phyloP scores from a whole-genome alignment of 1,140 invertebrate species.

The Notospermus geniculatus region DNA sequence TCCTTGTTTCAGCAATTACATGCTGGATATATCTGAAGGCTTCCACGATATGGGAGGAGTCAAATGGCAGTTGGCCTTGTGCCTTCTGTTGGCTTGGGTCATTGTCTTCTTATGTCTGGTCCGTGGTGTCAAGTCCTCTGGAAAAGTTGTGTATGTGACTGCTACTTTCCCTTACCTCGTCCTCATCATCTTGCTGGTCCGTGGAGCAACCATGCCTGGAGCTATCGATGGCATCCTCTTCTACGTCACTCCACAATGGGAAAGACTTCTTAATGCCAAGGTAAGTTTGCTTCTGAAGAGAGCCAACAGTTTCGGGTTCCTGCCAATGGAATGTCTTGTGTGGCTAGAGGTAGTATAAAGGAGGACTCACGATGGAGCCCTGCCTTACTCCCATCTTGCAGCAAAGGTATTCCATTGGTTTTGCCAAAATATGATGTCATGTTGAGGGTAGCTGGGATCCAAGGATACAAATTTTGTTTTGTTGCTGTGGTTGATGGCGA shows the following conservation, averaged over 20 bases:
- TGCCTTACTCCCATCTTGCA: no score
- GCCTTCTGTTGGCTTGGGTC: conserved; percentile 71
- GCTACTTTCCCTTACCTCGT: conserved; percentile 24
- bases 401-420: no score
- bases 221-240: conserved; percentile 20
- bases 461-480: no score
- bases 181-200: conserved; percentile 19
- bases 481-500: no score
- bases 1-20: conserved; percentile 13
- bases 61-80: conserved; percentile 69
- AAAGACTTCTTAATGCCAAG: background rate
- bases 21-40: conserved; percentile 62
- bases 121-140: conserved; percentile 77
- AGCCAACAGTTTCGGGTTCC: no score
- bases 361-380: no score
- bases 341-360: no score
- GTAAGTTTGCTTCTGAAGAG: conserved; percentile 1
- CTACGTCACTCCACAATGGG: conserved; percentile 56
- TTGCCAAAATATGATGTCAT: no score
- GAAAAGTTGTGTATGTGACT: conserved; percentile 62
- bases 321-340: no score
- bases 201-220: conserved; percentile 22
- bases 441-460: no score
- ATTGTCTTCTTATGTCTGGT: conserved; percentile 75
- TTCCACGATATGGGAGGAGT: conserved; percentile 65